These are phyloP conservation scores for Arizona elegans DNA, from an alignment of 2,113 vertebrate species.

Conservation along the genomic window DNA sequence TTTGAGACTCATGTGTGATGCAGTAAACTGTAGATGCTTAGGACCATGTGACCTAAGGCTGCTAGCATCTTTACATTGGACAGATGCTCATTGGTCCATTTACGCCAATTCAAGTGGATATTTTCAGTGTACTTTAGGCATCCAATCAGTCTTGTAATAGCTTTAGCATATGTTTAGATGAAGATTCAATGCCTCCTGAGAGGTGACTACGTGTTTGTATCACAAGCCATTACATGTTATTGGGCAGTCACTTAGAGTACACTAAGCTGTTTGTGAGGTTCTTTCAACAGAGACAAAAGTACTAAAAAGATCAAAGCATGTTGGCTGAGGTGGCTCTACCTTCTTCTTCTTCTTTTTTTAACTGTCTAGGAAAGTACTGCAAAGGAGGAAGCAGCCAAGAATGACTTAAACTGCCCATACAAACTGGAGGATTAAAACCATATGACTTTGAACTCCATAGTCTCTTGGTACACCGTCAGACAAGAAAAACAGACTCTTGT, in stretches of 20 bases:
- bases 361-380: constrained; percentile 12
- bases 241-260: neutral
- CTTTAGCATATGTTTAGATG: neutral
- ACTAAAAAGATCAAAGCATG: neutral
- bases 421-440: constrained; percentile 48
- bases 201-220: neutral
- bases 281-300: neutral
- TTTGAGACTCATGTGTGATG: neutral
- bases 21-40: neutral
- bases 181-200: neutral
- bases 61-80: neutral
- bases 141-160: neutral
- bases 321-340: neutral
- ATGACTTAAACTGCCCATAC: constrained; percentile 55
- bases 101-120: neutral
- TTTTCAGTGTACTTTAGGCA: neutral
- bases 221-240: neutral
- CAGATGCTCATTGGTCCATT: neutral
- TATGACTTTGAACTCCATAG: constrained; percentile 51
- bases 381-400: constrained; percentile 22
- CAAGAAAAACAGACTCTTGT: neutral
- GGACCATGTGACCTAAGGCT: neutral
- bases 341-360: neutral
- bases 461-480: constrained; percentile 35
- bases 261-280: neutral